Percentiles rank a stretch among this genome's conserved stretches.
These are phyloP conservation scores for Phaethornis superciliosus DNA, from an alignment of 2,113 vertebrate genomes.

Conservation along the genomic window DNA sequence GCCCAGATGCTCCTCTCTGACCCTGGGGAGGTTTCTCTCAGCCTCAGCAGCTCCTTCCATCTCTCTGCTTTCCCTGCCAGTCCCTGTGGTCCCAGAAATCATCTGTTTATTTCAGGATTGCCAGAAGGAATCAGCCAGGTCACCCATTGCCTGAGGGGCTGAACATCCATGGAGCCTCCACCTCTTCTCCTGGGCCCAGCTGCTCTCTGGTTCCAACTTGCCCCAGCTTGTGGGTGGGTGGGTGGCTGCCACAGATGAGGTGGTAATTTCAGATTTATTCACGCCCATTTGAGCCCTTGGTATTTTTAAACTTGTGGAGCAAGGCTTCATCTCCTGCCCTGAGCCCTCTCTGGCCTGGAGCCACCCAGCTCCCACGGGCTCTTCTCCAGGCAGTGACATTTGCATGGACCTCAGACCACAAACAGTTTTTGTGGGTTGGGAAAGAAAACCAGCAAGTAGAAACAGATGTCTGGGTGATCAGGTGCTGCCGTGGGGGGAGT, in stretches of 20 bases:
- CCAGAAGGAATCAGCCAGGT: background rate
- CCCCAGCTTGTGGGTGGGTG: background rate
- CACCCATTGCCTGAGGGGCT: accelerated
- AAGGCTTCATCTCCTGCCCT: background rate
- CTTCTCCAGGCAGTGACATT: background rate
- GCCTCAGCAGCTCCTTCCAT: accelerated
- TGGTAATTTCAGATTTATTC: background rate
- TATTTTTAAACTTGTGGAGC: background rate
- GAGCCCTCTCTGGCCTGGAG: background rate
- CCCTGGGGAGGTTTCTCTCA: background rate
- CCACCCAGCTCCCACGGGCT: background rate
- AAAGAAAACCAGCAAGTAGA: background rate
- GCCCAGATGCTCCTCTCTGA: background rate
- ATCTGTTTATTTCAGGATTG: background rate
- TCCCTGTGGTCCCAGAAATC: background rate
- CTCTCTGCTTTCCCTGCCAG: background rate
- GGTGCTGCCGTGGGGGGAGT: background rate
- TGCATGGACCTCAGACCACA: background rate
- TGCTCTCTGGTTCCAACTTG: background rate
- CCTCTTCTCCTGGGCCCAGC: background rate
- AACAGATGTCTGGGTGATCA: background rate
- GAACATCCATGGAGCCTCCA: accelerated
- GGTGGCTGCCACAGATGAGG: background rate
- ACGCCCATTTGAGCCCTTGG: background rate
- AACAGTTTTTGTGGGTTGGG: background rate